Base-by-base conservation (phyloP, 2,888 invertebrate genomes). In the Lypha dubia region DNA sequence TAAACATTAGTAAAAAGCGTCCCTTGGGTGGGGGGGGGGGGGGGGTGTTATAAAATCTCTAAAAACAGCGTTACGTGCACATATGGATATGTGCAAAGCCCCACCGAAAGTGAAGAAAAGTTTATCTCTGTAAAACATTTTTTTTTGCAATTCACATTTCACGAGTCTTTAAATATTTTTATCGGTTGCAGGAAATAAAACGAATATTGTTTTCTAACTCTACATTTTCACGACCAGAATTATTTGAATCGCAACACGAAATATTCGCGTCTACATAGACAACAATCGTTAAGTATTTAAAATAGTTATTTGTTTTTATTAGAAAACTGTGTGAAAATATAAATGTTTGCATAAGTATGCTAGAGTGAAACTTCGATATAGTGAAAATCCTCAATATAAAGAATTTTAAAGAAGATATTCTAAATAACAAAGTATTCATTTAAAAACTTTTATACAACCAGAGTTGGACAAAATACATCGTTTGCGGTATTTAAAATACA, bases 261-360 rank as follows among this genome's bases (percentile, higher is more conserved):
- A 44, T n/a, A n/a, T 6, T n/a, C 15, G 4, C 24, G 20, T 49
- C 44, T 13, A n/a, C 22, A 35, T n/a, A 76, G 44, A 41, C 67
- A 62, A 32, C 32, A 46, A 53, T 24, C 15, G 15, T 74, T 68
- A 53, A 53, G 46, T 20, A 53, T 67, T 60, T 51, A 51, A 74
- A 68, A 62, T 62, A 75, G 38, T 74, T 80, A 51, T 63, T 73
- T 80, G 11, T 73, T 24, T 51, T 73, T 28, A 7, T 58, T 41
- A 51, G 22, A 65, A 32, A 58, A 49, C 46, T 35, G 22, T 56
- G 41, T 62, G 63, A 35, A 44, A 32, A 56, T 56, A 35, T 53
- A 79, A 79, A 71, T 58, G 41, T 79, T 79, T 79, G 35, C 56
- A 38, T 46, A 63, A 22, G 22, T 79, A 1, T n/a, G n/a, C n/a